Evolutionary conservation across 1,140 invertebrate genomes (phyloP).

Genomic region (Acromyrmex charruanus): DNA sequence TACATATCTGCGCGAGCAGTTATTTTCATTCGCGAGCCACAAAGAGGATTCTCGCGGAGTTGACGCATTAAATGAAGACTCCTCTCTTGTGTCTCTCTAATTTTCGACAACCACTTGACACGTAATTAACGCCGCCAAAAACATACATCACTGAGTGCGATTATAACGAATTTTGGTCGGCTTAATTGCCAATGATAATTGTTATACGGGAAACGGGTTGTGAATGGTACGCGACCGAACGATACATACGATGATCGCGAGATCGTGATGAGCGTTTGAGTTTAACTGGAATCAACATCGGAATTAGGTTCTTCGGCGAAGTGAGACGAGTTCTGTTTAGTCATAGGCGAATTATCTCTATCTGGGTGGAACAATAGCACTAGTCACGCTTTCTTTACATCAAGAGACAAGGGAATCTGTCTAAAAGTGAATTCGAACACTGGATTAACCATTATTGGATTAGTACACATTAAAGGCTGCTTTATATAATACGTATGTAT

Average conservation of each 20-base stretch:
- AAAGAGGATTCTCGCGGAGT: not conserved
- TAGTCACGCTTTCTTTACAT: conserved; percentile 30
- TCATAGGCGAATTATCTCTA: conserved; percentile 40
- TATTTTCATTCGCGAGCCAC: conserved; percentile 45
- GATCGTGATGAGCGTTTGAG: not conserved
- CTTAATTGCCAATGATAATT: not conserved
- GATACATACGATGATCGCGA: too few species aligned
- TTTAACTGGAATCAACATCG: conserved; percentile 9
- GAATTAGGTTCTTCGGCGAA: conserved; percentile 27
- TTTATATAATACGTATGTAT: too few species aligned
- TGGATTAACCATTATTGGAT: too few species aligned
- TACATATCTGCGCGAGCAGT: not conserved
- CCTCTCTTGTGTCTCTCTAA: not conserved
- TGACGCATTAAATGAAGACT: not conserved
- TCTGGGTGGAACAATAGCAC: conserved; percentile 12
- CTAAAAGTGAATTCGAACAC: not conserved
- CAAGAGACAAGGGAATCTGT: not conserved
- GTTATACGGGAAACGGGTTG: not conserved
- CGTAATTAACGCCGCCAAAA: too few species aligned
- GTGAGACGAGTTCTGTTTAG: conserved; percentile 12
- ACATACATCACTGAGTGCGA: not conserved
- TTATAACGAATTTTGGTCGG: conserved; percentile 26
- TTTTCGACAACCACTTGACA: conserved; percentile 31
- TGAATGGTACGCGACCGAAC: not conserved
- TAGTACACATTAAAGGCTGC: too few species aligned